Evolutionary conservation across 2,888 invertebrate genomes (phyloP), one percentile per base, ranked within the genome.

Genomic region (Polietes domitor): DNA sequence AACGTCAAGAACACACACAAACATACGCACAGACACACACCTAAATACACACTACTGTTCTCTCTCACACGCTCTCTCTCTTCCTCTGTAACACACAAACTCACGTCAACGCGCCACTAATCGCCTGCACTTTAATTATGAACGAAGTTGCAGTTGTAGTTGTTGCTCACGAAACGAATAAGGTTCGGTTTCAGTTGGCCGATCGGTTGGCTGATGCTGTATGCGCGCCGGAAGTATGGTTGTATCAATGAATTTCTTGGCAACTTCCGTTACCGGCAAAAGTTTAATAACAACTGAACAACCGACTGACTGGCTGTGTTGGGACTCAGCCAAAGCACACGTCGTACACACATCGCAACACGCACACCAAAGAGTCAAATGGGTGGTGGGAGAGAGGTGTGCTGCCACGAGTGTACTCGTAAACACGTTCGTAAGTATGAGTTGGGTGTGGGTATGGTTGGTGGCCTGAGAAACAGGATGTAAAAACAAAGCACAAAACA

Each of bases 221-320:
- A 5, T 3, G 24, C 50, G 76, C 58, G 63, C 63, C 82, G 78
- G 82, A 78, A 78, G 71, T 82, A 61, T 65, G 19, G 21, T 19
- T n/a, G 55, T 55, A 58, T 47, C 61, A 47, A 47, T 47, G 47
- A 47, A 37, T 37, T 37, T 37, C 37, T 50, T 47, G 19, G 41
- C 58, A 37, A 74, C 79, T 80, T 77, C 83, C 77, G 70, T 77
- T 73, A n/a, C 83, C 83, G 83, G 83, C 77, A 80, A 83, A 83
- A 63, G 19, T 83, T 77, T 43, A 71, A 83, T 74, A 55, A 43
- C 65, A 77, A 83, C 83, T 83, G 74, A 55, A 43, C 65, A 77
- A 83, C 83, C 80, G 74, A 80, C 73, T 74, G 19, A n/a, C 12
- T 70, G 61, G 7, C 50, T 50, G 41, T 9, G 37, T 10, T 3